Evolutionary conservation across 2,888 invertebrate species (phyloP).

Genomic region (Mesorhabditis sp.): DNA sequence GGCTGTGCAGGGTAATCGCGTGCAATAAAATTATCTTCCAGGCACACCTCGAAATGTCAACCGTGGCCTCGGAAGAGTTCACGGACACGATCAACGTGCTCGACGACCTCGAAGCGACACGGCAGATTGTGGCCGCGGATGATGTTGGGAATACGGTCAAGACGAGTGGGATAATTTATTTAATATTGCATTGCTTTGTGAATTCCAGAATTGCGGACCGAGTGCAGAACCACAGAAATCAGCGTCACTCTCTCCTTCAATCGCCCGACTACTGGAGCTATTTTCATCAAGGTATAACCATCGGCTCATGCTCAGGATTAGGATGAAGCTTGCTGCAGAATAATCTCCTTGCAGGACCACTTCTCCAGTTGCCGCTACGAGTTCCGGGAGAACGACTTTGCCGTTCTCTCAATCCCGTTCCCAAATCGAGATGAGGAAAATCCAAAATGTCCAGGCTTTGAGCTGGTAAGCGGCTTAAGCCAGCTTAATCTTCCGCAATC

Average conservation of each 20-base stretch:
- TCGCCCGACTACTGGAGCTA: conserved; percentile 42
- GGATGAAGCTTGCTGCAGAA: conserved; percentile 6
- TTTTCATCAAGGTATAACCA: conserved; percentile 46
- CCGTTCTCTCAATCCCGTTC: conserved; percentile 47
- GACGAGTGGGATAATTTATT: not conserved
- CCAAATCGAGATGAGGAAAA: conserved; percentile 43
- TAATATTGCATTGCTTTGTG: not conserved
- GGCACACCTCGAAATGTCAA: not conserved
- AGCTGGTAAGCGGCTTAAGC: conserved; percentile 24
- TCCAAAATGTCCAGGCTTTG: conserved; percentile 46
- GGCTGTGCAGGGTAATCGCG: too few species aligned
- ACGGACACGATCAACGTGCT: conserved; percentile 4
- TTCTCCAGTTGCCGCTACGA: conserved; percentile 28
- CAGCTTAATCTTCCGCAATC: not conserved
- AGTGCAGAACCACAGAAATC: conserved; percentile 52
- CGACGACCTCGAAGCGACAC: not conserved
- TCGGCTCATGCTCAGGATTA: conserved; percentile 14
- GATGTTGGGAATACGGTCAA: not conserved
- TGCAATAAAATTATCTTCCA: too few species aligned
- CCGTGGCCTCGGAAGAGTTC: not conserved
- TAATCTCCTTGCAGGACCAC: conserved; percentile 23
- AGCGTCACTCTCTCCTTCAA: conserved; percentile 40
- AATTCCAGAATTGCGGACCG: conserved; percentile 44
- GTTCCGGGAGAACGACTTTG: conserved; percentile 27
- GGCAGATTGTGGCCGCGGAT: not conserved